Conservation (phyloP, 2,113 vertebrate species). For the Bubo blakistoni region DNA sequence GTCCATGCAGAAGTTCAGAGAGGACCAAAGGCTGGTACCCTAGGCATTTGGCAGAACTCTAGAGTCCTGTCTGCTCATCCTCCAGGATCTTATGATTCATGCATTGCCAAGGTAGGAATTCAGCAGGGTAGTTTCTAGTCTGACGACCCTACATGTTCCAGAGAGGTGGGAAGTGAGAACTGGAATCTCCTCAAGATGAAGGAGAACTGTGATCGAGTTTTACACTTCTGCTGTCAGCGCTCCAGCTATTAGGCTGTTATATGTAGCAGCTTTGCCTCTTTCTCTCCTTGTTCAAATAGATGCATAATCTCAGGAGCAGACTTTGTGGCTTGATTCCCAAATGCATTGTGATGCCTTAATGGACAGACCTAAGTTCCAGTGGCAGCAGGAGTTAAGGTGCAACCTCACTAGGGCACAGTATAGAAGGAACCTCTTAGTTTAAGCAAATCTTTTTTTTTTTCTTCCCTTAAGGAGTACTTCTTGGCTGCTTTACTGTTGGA, state of each 20-base stretch:
- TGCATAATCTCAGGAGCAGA: background rate
- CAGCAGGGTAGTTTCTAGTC: background rate
- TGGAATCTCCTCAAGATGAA: constrained; percentile 29
- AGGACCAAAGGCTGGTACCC: background rate
- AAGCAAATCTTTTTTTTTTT: background rate
- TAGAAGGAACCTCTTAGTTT: background rate
- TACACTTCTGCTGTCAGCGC: background rate
- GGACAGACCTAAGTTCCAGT: background rate
- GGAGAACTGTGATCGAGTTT: background rate
- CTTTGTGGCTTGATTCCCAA: background rate
- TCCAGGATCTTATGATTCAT: background rate
- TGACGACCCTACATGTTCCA: background rate
- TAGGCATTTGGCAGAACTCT: background rate
- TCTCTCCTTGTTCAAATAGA: background rate
- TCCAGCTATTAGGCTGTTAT: background rate
- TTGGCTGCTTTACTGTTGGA: background rate
- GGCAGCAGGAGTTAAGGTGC: background rate
- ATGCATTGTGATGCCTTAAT: background rate
- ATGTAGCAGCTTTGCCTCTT: background rate
- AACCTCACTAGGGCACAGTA: background rate
- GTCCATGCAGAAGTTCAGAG: background rate
- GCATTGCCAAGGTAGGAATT: background rate
- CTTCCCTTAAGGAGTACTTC: background rate
- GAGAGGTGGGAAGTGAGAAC: background rate
- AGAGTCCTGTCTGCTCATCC: background rate